Percentiles rank a stretch among this genome's conserved stretches.
Conservation (phyloP, 2,888 invertebrate species). For the Apeira syringaria region DNA sequence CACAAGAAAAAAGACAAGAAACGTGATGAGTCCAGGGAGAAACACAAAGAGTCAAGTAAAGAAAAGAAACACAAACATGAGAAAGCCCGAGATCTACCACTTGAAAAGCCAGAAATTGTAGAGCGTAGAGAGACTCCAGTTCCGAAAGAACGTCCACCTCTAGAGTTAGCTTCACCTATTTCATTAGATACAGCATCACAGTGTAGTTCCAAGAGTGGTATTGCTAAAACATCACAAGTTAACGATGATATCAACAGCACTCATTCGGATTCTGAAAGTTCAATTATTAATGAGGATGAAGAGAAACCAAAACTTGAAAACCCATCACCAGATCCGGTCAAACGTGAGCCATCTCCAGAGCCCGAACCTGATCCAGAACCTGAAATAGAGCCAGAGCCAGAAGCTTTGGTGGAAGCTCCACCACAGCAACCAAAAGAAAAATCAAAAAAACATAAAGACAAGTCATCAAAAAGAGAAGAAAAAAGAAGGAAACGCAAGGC, state of each 20-base stretch:
- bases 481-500: conserved; percentile 86
- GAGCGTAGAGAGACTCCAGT: conserved; percentile 70
- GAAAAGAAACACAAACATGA: conserved; percentile 83
- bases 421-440: conserved; percentile 65
- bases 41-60: conserved; percentile 82
- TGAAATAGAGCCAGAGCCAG: conserved; percentile 47
- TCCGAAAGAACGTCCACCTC: conserved; percentile 61
- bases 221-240: conserved; percentile 60
- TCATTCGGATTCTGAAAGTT: conserved; percentile 76
- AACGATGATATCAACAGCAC: conserved; percentile 68
- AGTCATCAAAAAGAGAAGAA: conserved; percentile 84
- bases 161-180: conserved; percentile 73
- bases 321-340: conserved; percentile 57
- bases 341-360: conserved; percentile 58
- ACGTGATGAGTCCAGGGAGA: conserved; percentile 85
- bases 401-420: conserved; percentile 55
- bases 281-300: conserved; percentile 70
- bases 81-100: conserved; percentile 70
- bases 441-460: conserved; percentile 79
- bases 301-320: conserved; percentile 60
- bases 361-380: conserved; percentile 53
- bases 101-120: conserved; percentile 76
- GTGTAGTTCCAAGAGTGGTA: conserved; percentile 76
- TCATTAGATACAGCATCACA: conserved; percentile 79
- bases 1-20: conserved; percentile 87